Base-by-base conservation (phyloP, 2,888 invertebrate species). In the Hylaea fasciaria region DNA sequence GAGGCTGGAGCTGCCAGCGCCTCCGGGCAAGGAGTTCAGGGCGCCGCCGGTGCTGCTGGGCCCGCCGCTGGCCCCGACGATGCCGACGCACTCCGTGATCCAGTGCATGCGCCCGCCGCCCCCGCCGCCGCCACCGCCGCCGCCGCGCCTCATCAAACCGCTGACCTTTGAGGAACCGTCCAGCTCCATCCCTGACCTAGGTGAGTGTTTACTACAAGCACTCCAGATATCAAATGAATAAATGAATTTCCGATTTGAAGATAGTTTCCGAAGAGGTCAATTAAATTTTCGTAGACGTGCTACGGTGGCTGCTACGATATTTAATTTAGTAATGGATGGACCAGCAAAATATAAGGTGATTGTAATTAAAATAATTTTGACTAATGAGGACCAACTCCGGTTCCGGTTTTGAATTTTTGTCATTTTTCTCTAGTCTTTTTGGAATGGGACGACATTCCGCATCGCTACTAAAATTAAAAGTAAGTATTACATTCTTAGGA, bases 101-200 rank as follows among this genome's bases (percentile, higher is more conserved):
- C 93, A 92, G 78, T 93, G 92, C 81, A 89, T 90, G 85, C 88
- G 94, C 12, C 92, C 93, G 11, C 93, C 85, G 14, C 90, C 91
- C 0, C 89, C 87, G 45, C 93, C 93, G 45, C 93, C 93, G 14
- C 94, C 94, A 43, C 91, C 93, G 12, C 93, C 87, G 9, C 86
- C 89, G 4, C 84, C 79, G 10, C 93, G 94, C 46, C 92, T 92
- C 74, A 87, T 89, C 82, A 91, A 90, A 72, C 91, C 89, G 37
- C 93, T 93, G 49, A 85, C 91, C 71, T 93, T 95, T 83, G 97
- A 97, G 89, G 96, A 97, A 85, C 96, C 97, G 11, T 96, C 96
- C 71, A 96, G 96, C 91, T 97, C 97, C 74, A 97, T 97, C 86
- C 97, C 97, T 69, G 97, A 97, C 93, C 93, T 97, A 93, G 97